Evolutionary conservation across 1,140 invertebrate species (phyloP).

Genomic region (Drosophila orosa): DNA sequence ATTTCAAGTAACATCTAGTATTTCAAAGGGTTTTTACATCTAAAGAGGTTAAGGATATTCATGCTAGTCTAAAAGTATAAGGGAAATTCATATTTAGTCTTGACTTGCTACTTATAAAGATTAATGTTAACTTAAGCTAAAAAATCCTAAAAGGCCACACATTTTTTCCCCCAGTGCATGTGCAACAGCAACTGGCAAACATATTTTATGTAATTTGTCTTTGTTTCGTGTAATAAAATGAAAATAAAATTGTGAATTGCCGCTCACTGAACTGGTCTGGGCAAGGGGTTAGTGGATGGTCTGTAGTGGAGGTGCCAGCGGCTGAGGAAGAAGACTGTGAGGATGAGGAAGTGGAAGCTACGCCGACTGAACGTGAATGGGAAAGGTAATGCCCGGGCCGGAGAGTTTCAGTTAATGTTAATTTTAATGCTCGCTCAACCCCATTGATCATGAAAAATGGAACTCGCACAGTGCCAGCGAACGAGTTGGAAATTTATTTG

Average conservation of each 20-base stretch:
- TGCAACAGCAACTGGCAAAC: conserved; percentile 31
- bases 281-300: conserved; percentile 22
- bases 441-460: conserved; percentile 72
- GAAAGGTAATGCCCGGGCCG: conserved; percentile 30
- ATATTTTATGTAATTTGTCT: conserved; percentile 84
- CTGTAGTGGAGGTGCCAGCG: conserved; percentile 1
- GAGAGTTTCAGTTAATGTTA: conserved; percentile 32
- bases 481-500: conserved; percentile 82
- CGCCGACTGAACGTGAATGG: conserved; percentile 43
- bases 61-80: too few species aligned
- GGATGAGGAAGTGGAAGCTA: conserved; percentile 48
- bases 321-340: background rate
- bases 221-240: conserved; percentile 83
- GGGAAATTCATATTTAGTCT: too few species aligned
- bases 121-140: background rate
- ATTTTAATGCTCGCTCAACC: conserved; percentile 62
- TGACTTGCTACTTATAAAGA: too few species aligned
- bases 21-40: background rate
- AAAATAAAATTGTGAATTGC: conserved; percentile 77
- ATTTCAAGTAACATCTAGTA: background rate
- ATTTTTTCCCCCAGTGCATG: background rate
- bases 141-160: background rate
- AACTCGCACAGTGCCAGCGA: conserved; percentile 60
- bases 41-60: background rate
- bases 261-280: conserved; percentile 30